These are phyloP conservation scores for Lasius platythorax DNA, from an alignment of 2,888 invertebrate genomes.

Conservation along the genomic window DNA sequence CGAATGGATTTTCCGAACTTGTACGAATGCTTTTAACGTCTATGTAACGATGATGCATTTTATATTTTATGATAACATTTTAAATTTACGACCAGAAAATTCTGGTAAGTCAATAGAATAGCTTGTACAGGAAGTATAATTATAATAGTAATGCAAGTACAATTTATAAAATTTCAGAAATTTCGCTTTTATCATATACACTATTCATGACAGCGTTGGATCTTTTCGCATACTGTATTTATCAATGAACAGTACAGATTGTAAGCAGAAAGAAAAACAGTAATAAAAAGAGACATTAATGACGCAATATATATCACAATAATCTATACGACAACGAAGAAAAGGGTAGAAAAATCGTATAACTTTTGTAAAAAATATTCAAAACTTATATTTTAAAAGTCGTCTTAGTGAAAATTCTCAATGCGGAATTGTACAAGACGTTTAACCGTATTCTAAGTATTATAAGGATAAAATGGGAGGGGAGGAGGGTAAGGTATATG, in stretches of 20 bases:
- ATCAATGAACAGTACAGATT: conserved; percentile 8
- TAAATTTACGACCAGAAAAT: conserved; percentile 71
- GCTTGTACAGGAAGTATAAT: background rate
- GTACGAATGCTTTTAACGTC: conserved; percentile 79
- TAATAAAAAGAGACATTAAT: background rate
- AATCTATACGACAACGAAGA: conserved; percentile 45
- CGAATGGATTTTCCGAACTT: conserved; percentile 79
- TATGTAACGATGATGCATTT: conserved; percentile 81
- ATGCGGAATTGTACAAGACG: conserved; percentile 83
- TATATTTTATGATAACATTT: conserved; percentile 75
- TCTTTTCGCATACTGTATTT: conserved; percentile 75
- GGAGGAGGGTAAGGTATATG: conserved; percentile 67
- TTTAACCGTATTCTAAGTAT: conserved; percentile 81
- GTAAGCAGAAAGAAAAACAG: background rate
- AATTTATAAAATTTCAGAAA: conserved; percentile 63
- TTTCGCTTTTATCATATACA: conserved; percentile 76
- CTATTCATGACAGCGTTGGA: conserved; percentile 78
- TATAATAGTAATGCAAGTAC: background rate
- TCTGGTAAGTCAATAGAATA: conserved; percentile 72
- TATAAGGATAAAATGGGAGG: conserved; percentile 78
- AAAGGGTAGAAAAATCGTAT: conserved; percentile 69
- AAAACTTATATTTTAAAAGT: conserved; percentile 85
- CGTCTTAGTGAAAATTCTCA: conserved; percentile 82
- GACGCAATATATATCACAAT: conserved; percentile 17
- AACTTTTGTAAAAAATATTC: conserved; percentile 84